A percentile compares a stretch with the other conserved stretches of the same genome.
phyloP scores from a whole-genome alignment of 2,888 invertebrate genomes.

The Hemistola chrysoprasaria region DNA sequence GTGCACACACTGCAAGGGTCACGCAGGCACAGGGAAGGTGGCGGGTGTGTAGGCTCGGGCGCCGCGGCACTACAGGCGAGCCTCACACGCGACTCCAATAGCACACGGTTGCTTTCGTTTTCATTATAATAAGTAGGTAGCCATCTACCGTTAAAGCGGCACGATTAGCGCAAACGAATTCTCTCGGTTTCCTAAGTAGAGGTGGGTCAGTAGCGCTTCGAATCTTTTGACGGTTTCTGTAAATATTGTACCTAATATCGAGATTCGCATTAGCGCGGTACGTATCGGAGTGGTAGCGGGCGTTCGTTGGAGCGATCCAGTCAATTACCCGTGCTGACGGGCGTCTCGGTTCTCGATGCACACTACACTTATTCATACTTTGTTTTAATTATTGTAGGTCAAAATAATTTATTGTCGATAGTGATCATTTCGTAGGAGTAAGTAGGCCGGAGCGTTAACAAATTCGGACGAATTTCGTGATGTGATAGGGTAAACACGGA shows the following conservation, averaged over 20 bases:
- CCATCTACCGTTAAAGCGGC: conserved; percentile 67
- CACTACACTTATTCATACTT: conserved; percentile 73
- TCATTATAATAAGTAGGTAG: conserved; percentile 77
- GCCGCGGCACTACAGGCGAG: conserved; percentile 58
- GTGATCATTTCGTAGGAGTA: conserved; percentile 78
- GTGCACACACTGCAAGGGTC: conserved; percentile 1
- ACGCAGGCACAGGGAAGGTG: not conserved
- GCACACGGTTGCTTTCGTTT: conserved; percentile 75
- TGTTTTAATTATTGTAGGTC: conserved; percentile 77
- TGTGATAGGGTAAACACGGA: conserved; percentile 72
- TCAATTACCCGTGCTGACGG: conserved; percentile 73
- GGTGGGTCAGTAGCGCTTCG: conserved; percentile 77
- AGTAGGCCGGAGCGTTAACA: conserved; percentile 79
- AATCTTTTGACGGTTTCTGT: conserved; percentile 59
- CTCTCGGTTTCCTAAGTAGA: conserved; percentile 78
- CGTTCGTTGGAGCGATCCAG: conserved; percentile 62
- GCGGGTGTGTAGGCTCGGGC: conserved; percentile 13
- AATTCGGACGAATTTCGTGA: conserved; percentile 78
- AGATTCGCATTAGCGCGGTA: conserved; percentile 69
- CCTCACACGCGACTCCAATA: conserved; percentile 68
- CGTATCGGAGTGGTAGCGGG: conserved; percentile 53
- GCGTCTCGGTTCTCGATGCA: conserved; percentile 58
- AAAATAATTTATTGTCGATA: conserved; percentile 80
- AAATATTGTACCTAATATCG: conserved; percentile 70
- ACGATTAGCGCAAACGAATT: conserved; percentile 66